phyloP scores from a whole-genome alignment of 2,797 vertebrate genomes.

The Darevskia nairensis region DNA sequence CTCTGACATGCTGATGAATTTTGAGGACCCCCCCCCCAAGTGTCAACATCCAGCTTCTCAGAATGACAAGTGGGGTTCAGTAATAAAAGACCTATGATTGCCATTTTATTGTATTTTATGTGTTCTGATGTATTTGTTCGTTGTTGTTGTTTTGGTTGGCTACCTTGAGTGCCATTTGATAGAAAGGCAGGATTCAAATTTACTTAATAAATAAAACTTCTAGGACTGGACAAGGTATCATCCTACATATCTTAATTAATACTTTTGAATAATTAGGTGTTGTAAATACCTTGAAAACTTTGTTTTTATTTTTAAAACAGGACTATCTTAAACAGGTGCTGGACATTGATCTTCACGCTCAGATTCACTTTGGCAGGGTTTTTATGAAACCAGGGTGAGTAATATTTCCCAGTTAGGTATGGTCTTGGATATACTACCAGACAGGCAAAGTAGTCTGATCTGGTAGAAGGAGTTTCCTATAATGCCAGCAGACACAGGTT shows the following conservation, averaged over 20 bases:
- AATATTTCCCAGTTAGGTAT: slow-evolving; percentile 48
- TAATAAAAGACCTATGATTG: neutral
- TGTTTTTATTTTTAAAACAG: slow-evolving; percentile 78
- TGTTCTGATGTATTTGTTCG: neutral
- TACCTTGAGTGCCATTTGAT: neutral
- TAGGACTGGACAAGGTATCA: slow-evolving; percentile 18
- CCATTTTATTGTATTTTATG: neutral
- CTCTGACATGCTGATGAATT: neutral
- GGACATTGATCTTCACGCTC: slow-evolving; percentile 98
- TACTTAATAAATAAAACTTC: neutral
- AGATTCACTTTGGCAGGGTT: slow-evolving; percentile 98
- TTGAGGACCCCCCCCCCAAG: neutral
- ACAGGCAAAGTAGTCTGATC: neutral
- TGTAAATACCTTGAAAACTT: slow-evolving; percentile 57
- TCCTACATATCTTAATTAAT: slow-evolving; percentile 55
- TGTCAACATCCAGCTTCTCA: neutral
- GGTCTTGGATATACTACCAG: slow-evolving; percentile 4
- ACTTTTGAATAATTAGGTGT: slow-evolving; percentile 47
- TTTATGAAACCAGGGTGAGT: slow-evolving; percentile 99
- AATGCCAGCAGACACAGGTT: neutral
- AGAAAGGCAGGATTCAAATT: neutral
- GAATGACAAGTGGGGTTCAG: neutral
- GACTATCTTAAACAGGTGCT: slow-evolving; percentile 99
- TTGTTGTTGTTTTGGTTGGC: too few relatives aligned
- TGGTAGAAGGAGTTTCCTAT: neutral